Percentiles rank a stretch among this genome's conserved stretches.
phyloP scores from a whole-genome alignment of 2,888 invertebrate genomes.

The Polietes domitor region DNA sequence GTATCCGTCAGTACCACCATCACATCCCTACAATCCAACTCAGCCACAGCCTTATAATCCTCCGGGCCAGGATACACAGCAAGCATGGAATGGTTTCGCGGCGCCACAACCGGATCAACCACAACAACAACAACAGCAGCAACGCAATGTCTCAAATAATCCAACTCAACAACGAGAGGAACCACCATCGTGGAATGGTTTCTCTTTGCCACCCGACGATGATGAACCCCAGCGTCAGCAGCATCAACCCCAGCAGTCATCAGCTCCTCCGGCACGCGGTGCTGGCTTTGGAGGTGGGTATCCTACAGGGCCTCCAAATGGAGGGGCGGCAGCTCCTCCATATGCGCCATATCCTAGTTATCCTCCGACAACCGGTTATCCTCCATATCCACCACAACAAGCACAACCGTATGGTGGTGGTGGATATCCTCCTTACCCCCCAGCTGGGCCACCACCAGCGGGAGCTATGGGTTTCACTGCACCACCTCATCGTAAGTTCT shows the following conservation, averaged over 20 bases:
- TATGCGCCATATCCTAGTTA: constrained; percentile 62
- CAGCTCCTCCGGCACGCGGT: constrained; percentile 53
- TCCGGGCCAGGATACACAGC: constrained; percentile 65
- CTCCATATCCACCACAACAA: constrained; percentile 65
- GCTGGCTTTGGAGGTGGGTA: constrained; percentile 61
- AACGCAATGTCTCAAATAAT: constrained; percentile 54
- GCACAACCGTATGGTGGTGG: constrained; percentile 58
- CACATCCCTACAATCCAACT: constrained; percentile 52
- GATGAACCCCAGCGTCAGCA: constrained; percentile 60
- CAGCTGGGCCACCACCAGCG: constrained; percentile 57
- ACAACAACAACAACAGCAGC: constrained; percentile 52
- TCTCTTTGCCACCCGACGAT: constrained; percentile 74
- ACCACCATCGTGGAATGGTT: constrained; percentile 76
- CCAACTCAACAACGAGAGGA: constrained; percentile 62
- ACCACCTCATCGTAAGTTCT: constrained; percentile 79
- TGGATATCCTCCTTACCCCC: constrained; percentile 65
- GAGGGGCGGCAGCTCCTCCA: constrained; percentile 63
- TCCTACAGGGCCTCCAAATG: constrained; percentile 68
- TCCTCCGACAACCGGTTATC: constrained; percentile 55
- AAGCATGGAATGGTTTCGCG: constrained; percentile 53
- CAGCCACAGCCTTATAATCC: constrained; percentile 58
- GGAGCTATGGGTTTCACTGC: constrained; percentile 78
- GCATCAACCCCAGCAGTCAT: constrained; percentile 59
- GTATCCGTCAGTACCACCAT: constrained; percentile 58
- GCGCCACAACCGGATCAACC: constrained; percentile 45